These are phyloP conservation scores for Oeneis ivallda DNA, from an alignment of 2,888 invertebrate species.

Conservation along the genomic window DNA sequence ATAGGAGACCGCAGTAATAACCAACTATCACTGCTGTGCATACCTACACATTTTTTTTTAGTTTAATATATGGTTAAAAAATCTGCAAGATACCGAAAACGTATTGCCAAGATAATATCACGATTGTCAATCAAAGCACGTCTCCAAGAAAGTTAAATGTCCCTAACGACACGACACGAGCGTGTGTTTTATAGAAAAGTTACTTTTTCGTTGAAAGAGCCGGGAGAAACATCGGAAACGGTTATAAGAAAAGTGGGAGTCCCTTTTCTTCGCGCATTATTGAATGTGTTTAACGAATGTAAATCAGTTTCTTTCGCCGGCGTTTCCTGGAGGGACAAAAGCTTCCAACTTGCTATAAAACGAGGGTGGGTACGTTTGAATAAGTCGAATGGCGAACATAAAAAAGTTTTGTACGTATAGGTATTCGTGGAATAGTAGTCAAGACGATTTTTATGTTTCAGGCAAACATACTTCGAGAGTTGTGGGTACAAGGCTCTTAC, in stretches of 20 bases:
- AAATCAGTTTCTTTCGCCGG: constrained; percentile 16
- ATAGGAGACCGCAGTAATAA: too few relatives aligned
- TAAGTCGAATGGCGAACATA: constrained; percentile 7
- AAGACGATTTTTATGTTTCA: not conserved
- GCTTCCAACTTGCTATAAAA: not conserved
- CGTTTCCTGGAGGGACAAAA: constrained; percentile 11
- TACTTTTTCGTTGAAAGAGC: not conserved
- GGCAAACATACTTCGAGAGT: too few relatives aligned
- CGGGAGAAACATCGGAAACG: constrained; percentile 10
- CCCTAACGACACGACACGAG: not conserved
- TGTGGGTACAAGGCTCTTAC: too few relatives aligned
- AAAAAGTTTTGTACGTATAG: constrained; percentile 9
- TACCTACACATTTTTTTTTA: too few relatives aligned
- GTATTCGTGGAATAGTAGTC: not conserved
- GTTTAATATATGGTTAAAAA: too few relatives aligned
- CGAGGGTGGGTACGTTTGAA: constrained; percentile 1
- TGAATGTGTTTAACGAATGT: constrained; percentile 19
- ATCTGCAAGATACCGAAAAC: not conserved
- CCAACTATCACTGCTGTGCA: too few relatives aligned
- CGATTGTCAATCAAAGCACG: not conserved
- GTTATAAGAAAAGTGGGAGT: not conserved
- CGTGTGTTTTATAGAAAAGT: constrained; percentile 3
- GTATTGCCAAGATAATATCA: not conserved
- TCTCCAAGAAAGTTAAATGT: constrained; percentile 3
- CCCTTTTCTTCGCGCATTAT: constrained; percentile 17